Base-by-base conservation (phyloP, 2,888 invertebrate genomes). In the Polydrusus tereticollis region DNA sequence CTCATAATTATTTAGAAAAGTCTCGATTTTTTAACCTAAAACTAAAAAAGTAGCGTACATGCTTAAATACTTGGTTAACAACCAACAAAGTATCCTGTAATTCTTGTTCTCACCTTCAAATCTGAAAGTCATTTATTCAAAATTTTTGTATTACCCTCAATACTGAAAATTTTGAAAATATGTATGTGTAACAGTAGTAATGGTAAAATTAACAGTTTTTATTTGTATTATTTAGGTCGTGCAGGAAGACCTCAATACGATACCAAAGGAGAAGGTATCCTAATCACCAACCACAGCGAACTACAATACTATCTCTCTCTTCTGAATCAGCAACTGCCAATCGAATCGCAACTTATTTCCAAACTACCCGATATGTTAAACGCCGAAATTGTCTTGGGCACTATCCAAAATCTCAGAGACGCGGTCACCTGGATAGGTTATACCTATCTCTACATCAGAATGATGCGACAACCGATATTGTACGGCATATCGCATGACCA, bases 221-320 rank as follows among this genome's bases (percentile, higher is more conserved):
- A 16, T 2, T 21, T 47, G 23, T 55, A 2, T 55, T 50, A 41
- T n/a, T n/a, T 41, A 74, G 74, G 75, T 52, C 88, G 99, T 79
- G 99, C 99, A 58, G 99, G 99, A 72, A 90, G 99, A 18, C 99
- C 99, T 0, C 98, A 98, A 87, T 99, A 98, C 85, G 99, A 99
- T 83, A 97, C 96, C 0, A 97, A 98, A 87, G 99, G 97, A 72
- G 95, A 96, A 86, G 91, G 99, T 69, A 98, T 99, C 80, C 89
- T 99, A 36, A 98, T 99, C 64, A 99, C 99, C 0, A 99, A 99
- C 85, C 99, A 99, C 87, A 96, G 96, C 75, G 99, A 99, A 86
- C 90, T 99, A 7, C 98, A 99, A 81, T 99, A 98, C 86, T 99
- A 99, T 86, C 87, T 99, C 20, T 99, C 98, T 0, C 88, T 99